Evolutionary conservation across 2,888 invertebrate genomes (phyloP), one percentile per base, ranked within the genome.

Genomic region (Eudasyphora cyanicolor): DNA sequence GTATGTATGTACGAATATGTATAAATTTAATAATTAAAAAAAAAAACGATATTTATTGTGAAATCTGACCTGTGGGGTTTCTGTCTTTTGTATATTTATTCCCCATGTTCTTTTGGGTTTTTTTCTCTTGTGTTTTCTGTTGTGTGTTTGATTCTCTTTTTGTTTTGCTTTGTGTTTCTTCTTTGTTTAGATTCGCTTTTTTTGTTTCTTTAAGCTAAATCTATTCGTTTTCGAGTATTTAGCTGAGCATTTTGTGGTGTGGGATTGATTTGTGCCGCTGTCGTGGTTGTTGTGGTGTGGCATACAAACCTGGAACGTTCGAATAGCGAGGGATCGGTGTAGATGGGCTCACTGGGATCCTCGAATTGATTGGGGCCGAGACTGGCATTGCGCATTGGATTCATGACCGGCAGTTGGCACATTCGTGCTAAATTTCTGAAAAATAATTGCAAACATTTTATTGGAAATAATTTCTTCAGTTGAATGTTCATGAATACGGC

Each of bases 281-380:
- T 85, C 21, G 69, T 73, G 60, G 79, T 84, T 80, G 84, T 10
- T 38, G 71, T 67, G 64, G 14, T 60, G 24, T 38, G 75, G 51
- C 57, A 57, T 86, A 86, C 86, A 86, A 86, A 96, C 89, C 96
- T 94, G 35, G 96, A 96, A 86, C 97, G 94, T 92, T 98, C 97
- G 89, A 98, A 98, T 45, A 98, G 93, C 1, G 97, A 97, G 0
- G 97, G 97, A 92, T 98, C 97, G 0, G 97, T 97, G 92, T 98
- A 98, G 87, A 98, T 98, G 0, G 98, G 97, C 91, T 98, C 98
- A 90, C 97, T 97, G 45, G 97, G 97, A 91, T 98, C 97, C 89
- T 96, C 97, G 89, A 97, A 97, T 71, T 92, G 91, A 74, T 90
- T 89, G 75, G 87, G 89, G 71, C 86, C 88, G 17, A 93, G 93